Evolutionary conservation across 1,140 invertebrate species (phyloP).

Genomic region (Tribolium madens): DNA sequence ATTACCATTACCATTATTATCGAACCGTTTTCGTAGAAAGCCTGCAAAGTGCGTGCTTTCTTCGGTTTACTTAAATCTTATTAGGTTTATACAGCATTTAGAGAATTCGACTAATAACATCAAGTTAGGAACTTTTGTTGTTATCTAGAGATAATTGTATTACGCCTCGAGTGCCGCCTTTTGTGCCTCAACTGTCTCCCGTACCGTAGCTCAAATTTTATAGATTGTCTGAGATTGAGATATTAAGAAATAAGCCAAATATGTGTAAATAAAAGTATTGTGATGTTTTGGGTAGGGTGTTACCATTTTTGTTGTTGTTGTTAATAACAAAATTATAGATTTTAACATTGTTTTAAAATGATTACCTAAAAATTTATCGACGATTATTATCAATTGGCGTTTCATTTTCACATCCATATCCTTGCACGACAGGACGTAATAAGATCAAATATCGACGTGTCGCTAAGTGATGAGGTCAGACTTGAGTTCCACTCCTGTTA

Average conservation of each 20-base stretch:
- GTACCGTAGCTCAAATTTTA: conserved; percentile 47
- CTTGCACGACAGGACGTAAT: background rate
- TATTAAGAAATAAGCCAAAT: conserved; percentile 45
- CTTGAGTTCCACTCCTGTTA: conserved; percentile 6
- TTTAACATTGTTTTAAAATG: conserved; percentile 49
- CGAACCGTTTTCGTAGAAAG: conserved; percentile 31
- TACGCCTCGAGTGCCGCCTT: background rate
- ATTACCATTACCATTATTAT: conserved; percentile 46
- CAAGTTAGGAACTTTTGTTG: conserved; percentile 27
- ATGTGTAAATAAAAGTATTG: conserved; percentile 48
- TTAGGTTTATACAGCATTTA: conserved; percentile 37
- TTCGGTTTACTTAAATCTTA: conserved; percentile 35
- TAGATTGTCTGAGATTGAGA: conserved; percentile 30
- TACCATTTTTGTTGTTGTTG: conserved; percentile 44
- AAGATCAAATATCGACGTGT: conserved; percentile 12
- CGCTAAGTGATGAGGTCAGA: conserved; percentile 11
- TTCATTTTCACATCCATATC: conserved; percentile 25
- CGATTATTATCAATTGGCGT: conserved; percentile 28
- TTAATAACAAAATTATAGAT: conserved; percentile 36
- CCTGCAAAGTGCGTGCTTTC: no score
- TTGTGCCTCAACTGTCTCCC: conserved; percentile 2
- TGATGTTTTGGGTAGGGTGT: conserved; percentile 49
- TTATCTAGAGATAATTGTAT: conserved; percentile 41
- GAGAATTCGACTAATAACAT: conserved; percentile 31
- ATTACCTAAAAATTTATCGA: conserved; percentile 38